phyloP scores from a whole-genome alignment of 2,888 invertebrate genomes.

The Cerastoderma edule region DNA sequence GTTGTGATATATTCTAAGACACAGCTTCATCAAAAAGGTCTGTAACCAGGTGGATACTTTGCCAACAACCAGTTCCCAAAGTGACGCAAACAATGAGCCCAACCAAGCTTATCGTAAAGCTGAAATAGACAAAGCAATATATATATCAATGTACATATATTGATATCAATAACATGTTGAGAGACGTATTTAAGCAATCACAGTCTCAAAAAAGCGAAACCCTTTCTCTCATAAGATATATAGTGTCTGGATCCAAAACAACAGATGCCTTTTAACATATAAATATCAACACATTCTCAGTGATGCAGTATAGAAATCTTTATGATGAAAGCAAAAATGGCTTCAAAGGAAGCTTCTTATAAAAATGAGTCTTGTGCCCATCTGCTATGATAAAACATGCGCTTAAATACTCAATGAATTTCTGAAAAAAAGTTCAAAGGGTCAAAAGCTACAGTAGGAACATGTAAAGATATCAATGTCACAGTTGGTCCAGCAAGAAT shows the following conservation, averaged over 20 bases:
- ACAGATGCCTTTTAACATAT: background rate
- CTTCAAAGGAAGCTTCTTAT: too few species aligned
- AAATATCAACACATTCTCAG: background rate
- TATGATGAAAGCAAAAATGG: too few species aligned
- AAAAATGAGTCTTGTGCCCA: too few species aligned
- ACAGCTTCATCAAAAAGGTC: constrained; percentile 88
- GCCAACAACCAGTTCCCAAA: constrained; percentile 87
- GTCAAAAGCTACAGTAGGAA: too few species aligned
- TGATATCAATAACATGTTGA: background rate
- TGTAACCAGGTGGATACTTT: constrained; percentile 89
- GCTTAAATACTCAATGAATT: too few species aligned
- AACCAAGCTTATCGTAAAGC: constrained; percentile 88
- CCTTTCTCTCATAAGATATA: background rate
- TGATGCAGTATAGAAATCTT: background rate
- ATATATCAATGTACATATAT: background rate
- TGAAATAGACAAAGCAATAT: constrained; percentile 83
- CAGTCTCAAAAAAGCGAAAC: background rate
- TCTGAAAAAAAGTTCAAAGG: too few species aligned
- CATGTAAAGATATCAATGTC: too few species aligned
- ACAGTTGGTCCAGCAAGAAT: too few species aligned
- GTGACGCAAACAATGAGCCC: constrained; percentile 88
- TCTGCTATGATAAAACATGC: too few species aligned
- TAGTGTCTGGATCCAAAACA: background rate
- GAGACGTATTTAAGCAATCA: background rate
- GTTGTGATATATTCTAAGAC: too few species aligned